phyloP scores from a whole-genome alignment of 2,113 vertebrate species.

The Callorhinus ursinus region DNA sequence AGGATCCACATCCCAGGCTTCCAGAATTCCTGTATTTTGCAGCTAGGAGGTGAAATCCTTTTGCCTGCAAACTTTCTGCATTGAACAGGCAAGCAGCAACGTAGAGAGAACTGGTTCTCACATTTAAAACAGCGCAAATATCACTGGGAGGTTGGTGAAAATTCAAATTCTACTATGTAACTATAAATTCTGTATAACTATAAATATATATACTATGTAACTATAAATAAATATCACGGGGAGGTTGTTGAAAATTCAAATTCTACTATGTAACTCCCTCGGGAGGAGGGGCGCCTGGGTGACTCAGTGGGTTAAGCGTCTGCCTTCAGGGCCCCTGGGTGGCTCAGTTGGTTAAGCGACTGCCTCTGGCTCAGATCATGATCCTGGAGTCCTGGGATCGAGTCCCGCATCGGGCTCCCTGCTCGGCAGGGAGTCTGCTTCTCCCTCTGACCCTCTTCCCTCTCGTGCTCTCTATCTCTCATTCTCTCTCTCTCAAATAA shows the following conservation, averaged over 20 bases:
- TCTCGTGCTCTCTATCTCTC: no score
- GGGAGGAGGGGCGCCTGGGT: no score
- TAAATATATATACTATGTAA: background rate
- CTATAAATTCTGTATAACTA: background rate
- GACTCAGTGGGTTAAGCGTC: no score
- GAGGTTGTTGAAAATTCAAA: background rate
- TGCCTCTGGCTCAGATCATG: no score
- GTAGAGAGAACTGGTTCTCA: background rate
- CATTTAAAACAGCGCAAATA: background rate
- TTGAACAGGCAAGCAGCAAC: background rate
- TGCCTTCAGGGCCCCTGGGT: no score
- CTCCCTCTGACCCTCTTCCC: no score
- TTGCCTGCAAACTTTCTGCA: background rate
- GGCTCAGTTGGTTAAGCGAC: no score
- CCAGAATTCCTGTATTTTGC: background rate
- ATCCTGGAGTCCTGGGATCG: no score
- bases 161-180: background rate
- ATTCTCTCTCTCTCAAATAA: no score
- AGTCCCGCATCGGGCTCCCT: no score
- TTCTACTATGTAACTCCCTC: background rate
- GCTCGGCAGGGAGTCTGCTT: no score
- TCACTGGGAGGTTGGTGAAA: background rate
- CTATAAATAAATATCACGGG: background rate
- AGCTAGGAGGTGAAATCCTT: background rate
- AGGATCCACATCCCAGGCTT: background rate